Base-by-base conservation (phyloP, 2,888 invertebrate genomes). In the Gastrophysa polygoni region DNA sequence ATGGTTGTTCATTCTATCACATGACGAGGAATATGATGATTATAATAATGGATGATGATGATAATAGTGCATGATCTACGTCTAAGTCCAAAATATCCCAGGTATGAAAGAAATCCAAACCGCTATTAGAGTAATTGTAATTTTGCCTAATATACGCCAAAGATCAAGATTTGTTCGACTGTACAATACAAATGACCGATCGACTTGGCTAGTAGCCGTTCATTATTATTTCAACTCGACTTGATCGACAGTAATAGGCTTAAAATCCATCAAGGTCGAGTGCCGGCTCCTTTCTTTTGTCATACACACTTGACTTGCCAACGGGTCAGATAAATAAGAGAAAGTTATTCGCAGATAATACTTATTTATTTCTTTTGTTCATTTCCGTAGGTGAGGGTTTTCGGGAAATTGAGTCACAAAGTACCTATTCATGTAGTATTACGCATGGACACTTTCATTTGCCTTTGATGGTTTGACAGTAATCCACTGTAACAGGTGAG, bases 401-500 rank as follows among this genome's bases (percentile, higher is more conserved):
- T 38, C 38, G 38, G 38, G 38, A 38, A 38, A 38, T 38, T 38
- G 38, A 38, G 10, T 10, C 38, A 32, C 29, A 32, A 32, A 32
- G 10, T 32, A 32, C 24, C 24, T 24, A 24, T 10, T 38, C 14
- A 14, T 38, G 38, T 38, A 14, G 38, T 38, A 38, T 38, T 38
- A 38, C 38, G 38, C n/a, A 38, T 38, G 38, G 14, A 14, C 38
- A 38, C 38, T 38, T 38, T 38, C 38, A 38, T 38, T 38, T 38
- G 14, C 38, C 38, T 38, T 38, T 14, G 38, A 38, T 8, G 38
- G 38, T 38, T 38, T 38, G 38, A 38, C 38, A 38, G 38, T 38
- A 38, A 38, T 38, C 38, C 54, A 38, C 6, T 49, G 48, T 60
- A 61, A 56, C 61, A 61, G 61, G 55, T 61, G 61, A 61, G 50